These are phyloP conservation scores for Pteronotus mesoamericanus DNA, from an alignment of 2,797 vertebrate species.

Conservation along the genomic window DNA sequence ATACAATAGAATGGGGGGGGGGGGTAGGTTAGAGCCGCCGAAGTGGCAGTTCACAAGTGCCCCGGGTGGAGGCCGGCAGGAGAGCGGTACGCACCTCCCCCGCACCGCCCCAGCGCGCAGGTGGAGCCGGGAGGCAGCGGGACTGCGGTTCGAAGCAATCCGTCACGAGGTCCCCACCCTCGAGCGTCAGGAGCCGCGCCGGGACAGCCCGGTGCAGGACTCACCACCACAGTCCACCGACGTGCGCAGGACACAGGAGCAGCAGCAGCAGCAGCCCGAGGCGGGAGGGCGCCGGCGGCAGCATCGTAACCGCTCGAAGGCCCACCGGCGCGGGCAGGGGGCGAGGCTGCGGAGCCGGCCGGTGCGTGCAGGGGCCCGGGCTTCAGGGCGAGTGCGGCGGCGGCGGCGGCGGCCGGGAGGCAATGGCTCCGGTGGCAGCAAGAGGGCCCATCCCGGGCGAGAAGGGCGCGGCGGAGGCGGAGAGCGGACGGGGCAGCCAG, in stretches of 20 bases:
- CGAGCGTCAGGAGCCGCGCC: background rate
- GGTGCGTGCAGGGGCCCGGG: background rate
- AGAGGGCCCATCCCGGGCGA: conserved; percentile 62
- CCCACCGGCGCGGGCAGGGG: background rate
- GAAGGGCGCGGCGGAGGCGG: conserved; percentile 74
- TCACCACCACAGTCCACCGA: conserved; percentile 93
- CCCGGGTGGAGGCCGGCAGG: background rate
- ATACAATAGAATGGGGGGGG: background rate
- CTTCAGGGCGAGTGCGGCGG: conserved; percentile 42
- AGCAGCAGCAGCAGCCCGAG: conserved; percentile 89
- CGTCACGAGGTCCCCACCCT: background rate
- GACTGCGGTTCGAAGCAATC: background rate
- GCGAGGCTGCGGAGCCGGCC: background rate
- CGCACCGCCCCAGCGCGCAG: background rate
- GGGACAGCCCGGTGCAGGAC: conserved; percentile 63
- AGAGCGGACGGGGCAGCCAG: conserved; percentile 68
- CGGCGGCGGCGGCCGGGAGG: conserved; percentile 6
- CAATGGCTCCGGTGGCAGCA: background rate
- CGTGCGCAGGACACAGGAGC: conserved; percentile 89
- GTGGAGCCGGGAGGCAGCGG: background rate
- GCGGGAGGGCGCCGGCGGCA: conserved; percentile 85
- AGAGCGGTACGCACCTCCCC: background rate
- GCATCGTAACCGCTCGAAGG: conserved; percentile 70
- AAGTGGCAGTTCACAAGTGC: background rate
- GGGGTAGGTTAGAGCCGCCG: background rate